Percentiles rank a stretch among this genome's conserved stretches.
phyloP scores from a whole-genome alignment of 2,113 vertebrate genomes.

The Sebastes fasciatus region DNA sequence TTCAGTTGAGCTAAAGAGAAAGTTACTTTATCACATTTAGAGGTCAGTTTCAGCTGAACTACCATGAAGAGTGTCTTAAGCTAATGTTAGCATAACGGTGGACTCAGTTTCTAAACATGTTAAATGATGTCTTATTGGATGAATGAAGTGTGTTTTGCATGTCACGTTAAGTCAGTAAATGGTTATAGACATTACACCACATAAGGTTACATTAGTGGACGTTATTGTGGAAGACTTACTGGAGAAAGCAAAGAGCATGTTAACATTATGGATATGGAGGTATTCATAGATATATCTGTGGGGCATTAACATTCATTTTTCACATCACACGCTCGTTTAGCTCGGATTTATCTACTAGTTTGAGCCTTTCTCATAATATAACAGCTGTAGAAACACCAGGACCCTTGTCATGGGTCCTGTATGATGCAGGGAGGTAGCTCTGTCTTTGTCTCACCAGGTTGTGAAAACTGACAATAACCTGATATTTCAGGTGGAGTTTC shows the following conservation, averaged over 20 bases:
- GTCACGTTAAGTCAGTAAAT: background rate
- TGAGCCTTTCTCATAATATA: background rate
- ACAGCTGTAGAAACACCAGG: background rate
- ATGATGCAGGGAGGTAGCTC: background rate
- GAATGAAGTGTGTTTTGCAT: too few relatives aligned
- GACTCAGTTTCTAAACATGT: background rate
- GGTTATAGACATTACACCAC: background rate
- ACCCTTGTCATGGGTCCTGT: background rate
- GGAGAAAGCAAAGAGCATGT: too few relatives aligned
- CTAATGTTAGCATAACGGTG: conserved; percentile 11
- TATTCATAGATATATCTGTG: too few relatives aligned
- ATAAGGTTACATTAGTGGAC: background rate
- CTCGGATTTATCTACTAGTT: too few relatives aligned
- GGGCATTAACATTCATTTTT: background rate
- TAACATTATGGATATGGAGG: too few relatives aligned
- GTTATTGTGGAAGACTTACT: background rate
- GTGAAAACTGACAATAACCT: too few relatives aligned
- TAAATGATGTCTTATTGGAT: accelerated
- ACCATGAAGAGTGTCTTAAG: accelerated
- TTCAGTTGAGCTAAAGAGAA: too few relatives aligned
- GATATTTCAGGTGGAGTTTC: too few relatives aligned
- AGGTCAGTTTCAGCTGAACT: too few relatives aligned
- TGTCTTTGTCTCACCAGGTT: background rate
- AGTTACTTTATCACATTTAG: accelerated
- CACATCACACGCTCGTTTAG: background rate